Base-by-base conservation (phyloP, 2,888 invertebrate species). In the Stratiomys singularior region DNA sequence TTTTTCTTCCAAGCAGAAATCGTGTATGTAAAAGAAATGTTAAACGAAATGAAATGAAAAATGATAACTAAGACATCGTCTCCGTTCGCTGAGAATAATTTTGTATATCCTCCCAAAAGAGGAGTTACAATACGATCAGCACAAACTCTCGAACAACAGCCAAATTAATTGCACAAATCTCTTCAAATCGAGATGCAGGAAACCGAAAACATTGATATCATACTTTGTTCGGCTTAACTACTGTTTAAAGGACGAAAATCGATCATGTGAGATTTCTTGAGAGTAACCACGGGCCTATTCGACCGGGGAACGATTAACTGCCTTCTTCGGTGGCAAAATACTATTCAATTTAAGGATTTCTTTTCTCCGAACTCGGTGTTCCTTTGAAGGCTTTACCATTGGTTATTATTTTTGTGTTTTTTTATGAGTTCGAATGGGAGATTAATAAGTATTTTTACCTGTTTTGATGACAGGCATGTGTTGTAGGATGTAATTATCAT, bases 281-380 rank as follows among this genome's bases (percentile, higher is more conserved):
- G 37, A 37, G 9, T 52, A 7, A 44, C 44, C 44, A 44, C 13
- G 7, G 13, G 44, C 7, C 7, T 9, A 44, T 44, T 7, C 44
- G 44, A 44, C 44, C n/a, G 18, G 7, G 15, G 52, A 52, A 4
- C 52, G n/a, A 52, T 13, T 13, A 52, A 15, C 9, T 4, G 15
- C 52, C 37, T 52, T 52, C 52, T 37, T 18, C 52, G 52, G 52
- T 52, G 52, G 52, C 52, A 52, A 52, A 52, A 52, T 52, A 18
- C 52, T 2, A 52, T 52, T 37, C 4, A 52, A 52, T 52, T n/a
- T 52, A 9, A 15, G 15, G 15, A 5, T 15, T n/a, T 13, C 4
- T 52, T 52, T 9, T 52, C 52, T 52, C 15, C 7, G 52, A 52
- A 13, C 52, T 52, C 52, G 52, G 52, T 52, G 52, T 18, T 15